phyloP scores from a whole-genome alignment of 2,113 vertebrate genomes.

The Xiphias gladius region DNA sequence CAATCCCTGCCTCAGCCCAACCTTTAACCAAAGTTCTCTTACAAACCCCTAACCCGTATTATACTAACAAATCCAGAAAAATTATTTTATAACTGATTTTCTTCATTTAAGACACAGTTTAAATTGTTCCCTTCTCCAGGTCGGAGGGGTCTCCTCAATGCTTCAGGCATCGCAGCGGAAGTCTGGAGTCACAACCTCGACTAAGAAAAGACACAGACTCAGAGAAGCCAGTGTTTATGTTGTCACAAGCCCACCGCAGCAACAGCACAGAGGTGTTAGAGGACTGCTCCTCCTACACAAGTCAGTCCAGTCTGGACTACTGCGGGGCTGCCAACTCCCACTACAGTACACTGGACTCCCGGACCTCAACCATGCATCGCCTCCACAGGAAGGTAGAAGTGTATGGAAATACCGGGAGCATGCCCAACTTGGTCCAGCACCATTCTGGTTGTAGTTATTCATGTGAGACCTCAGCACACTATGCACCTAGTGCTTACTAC shows the following conservation, averaged over 20 bases:
- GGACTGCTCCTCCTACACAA: constrained; percentile 93
- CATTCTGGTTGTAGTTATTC: constrained; percentile 83
- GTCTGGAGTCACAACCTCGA: constrained; percentile 91
- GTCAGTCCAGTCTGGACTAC: constrained; percentile 93
- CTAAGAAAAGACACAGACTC: constrained; percentile 83
- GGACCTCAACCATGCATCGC: constrained; percentile 83
- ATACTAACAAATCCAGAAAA: constrained; percentile 5
- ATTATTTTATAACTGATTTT: background rate
- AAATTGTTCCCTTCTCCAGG: constrained; percentile 76
- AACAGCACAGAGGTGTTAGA: constrained; percentile 94
- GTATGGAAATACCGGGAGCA: constrained; percentile 91
- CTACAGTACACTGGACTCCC: constrained; percentile 87
- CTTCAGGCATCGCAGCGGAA: constrained; percentile 93
- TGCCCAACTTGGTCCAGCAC: constrained; percentile 95
- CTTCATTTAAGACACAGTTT: background rate
- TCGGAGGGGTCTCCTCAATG: constrained; percentile 86
- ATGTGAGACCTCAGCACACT: constrained; percentile 86
- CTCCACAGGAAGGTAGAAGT: constrained; percentile 89
- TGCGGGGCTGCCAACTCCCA: constrained; percentile 80
- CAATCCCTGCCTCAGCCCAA: background rate
- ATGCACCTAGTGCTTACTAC: constrained; percentile 88
- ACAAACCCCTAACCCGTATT: background rate
- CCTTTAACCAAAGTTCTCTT: background rate
- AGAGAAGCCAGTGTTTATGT: constrained; percentile 88
- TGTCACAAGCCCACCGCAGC: constrained; percentile 90